Conservation (phyloP, 1,140 invertebrate genomes). For the Aplysia californica region DNA sequence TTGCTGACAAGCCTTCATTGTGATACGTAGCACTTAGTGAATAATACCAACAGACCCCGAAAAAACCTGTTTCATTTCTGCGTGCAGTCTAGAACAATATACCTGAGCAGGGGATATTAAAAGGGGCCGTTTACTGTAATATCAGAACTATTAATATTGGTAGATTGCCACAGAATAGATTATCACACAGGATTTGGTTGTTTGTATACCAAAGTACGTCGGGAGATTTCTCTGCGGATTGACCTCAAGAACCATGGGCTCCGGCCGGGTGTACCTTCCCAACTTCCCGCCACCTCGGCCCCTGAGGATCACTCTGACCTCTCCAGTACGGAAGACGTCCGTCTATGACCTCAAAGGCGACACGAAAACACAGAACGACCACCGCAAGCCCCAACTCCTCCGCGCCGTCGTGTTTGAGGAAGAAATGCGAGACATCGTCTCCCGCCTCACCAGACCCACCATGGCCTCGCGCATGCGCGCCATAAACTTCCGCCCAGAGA, state of each 20-base stretch:
- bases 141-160: too few relatives aligned
- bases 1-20: too few relatives aligned
- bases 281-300: not conserved
- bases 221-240: too few relatives aligned
- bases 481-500: not conserved
- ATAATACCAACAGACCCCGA: too few relatives aligned
- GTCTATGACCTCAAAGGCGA: conserved; percentile 21
- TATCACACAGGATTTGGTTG: too few relatives aligned
- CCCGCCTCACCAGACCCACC: conserved; percentile 13
- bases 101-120: too few relatives aligned
- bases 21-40: too few relatives aligned
- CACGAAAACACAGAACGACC: not conserved
- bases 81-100: too few relatives aligned
- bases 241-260: conserved; percentile 5
- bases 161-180: too few relatives aligned
- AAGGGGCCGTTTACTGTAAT: too few relatives aligned
- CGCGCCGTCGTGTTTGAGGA: conserved; percentile 5
- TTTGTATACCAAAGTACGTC: too few relatives aligned
- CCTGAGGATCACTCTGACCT: conserved; percentile 1
- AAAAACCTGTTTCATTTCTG: too few relatives aligned
- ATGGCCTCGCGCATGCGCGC: conserved; percentile 7
- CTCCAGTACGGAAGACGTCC: conserved; percentile 1
- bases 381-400: conserved; percentile 13
- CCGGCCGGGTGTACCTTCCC: conserved; percentile 9
- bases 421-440: conserved; percentile 25